Base-by-base conservation (phyloP, 92 coral and sea anemone genomes). In the Galaxea fascicularis region DNA sequence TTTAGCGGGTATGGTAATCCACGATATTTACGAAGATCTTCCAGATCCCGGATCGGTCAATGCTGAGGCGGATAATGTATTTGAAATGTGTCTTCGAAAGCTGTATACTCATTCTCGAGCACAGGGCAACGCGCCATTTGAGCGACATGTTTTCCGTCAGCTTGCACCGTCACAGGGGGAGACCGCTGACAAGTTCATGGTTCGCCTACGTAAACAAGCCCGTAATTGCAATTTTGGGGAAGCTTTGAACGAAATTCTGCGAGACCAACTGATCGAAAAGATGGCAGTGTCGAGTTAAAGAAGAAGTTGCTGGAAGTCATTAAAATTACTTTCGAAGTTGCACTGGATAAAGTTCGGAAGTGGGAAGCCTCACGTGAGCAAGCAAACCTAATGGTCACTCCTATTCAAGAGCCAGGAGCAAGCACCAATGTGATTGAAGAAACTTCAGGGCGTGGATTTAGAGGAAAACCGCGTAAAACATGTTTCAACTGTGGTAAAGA, bases 61-160 rank as follows among this genome's bases (percentile, higher is more conserved):
- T 13, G 91, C 73, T 1, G 72, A 71, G 35, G 14, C 12, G n/a
- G 89, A 91, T 71, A 56, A 87, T 65, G 91, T 26, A n/a, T 91
- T 41, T 60, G 13, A 49, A 62, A 53, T 59, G 69, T 53, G 76
- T 18, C 86, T 91, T 85, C 54, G 90, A 65, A 91, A 91, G 84
- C 41, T 91, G 74, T 92, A 88, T 68, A 31, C 78, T 68, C 85
- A 88, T 66, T 91, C 88, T 80, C 71, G 78, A 24, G 65, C 76
- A 53, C 82, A 90, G 57, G 88, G 87, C 25, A 87, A 87, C 64
- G 54, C 77, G 63, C 85, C 82, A 20, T 90, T 53, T 35, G 89
- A 92, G 83, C 71, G 93, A 35, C 93, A 89, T 65, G 82, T 90
- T 51, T 92, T 92, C 65, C 74, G 93, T 27, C 74, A 77, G 5